Conservation (phyloP, 2,888 invertebrate genomes). For the Oscheius sp. region DNA sequence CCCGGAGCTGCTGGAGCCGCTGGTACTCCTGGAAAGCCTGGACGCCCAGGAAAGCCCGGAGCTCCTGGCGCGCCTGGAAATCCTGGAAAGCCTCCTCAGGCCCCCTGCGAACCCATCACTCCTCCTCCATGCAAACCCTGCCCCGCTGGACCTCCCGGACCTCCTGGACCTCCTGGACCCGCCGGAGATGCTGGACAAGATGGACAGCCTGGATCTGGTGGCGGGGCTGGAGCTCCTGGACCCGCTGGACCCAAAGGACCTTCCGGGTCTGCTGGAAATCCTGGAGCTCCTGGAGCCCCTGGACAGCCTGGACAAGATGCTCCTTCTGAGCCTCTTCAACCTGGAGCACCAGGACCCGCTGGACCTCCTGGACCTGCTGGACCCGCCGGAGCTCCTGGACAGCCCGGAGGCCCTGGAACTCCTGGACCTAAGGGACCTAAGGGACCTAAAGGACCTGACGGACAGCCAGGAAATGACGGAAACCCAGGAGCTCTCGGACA, state of each 20-base stretch:
- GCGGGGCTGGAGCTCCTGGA: too few relatives aligned
- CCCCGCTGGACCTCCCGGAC: conserved; percentile 47
- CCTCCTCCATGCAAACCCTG: conserved; percentile 63
- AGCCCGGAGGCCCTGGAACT: conserved; percentile 33
- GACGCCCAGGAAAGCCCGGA: conserved; percentile 61
- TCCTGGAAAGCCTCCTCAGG: conserved; percentile 59
- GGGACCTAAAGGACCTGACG: conserved; percentile 31
- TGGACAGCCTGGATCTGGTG: conserved; percentile 54
- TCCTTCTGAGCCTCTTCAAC: conserved; percentile 26
- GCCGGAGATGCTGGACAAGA: conserved; percentile 51
- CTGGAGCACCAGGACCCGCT: conserved; percentile 23
- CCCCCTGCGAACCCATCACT: conserved; percentile 63
- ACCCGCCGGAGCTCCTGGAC: too few relatives aligned
- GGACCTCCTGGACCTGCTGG: too few relatives aligned
- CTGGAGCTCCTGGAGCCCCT: conserved; percentile 55
- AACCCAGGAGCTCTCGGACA: conserved; percentile 34
- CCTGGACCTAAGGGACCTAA: conserved; percentile 41
- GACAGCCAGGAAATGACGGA: conserved; percentile 34
- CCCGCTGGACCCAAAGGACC: too few relatives aligned
- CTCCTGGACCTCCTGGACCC: conserved; percentile 42
- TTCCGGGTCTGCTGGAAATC: conserved; percentile 53
- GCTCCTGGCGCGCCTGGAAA: conserved; percentile 61
- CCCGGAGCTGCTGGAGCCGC: conserved; percentile 57
- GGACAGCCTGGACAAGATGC: too few relatives aligned
- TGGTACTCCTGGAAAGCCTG: conserved; percentile 55